These are phyloP conservation scores for Decapterus maruadsi DNA, from an alignment of 2,797 vertebrate genomes.

Conservation along the genomic window DNA sequence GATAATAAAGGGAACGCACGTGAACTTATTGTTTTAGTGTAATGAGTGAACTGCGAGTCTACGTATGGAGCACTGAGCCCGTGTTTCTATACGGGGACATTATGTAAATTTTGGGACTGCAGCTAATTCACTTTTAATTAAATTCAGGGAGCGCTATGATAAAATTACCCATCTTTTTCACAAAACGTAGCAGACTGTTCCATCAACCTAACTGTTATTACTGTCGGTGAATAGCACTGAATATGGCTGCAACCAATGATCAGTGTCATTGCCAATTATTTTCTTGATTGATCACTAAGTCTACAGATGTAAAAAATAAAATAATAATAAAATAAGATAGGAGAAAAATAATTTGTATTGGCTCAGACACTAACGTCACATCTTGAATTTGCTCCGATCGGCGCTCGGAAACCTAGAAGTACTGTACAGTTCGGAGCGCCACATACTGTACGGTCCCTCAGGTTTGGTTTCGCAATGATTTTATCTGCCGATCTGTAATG, in stretches of 20 bases:
- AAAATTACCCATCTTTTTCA: slow-evolving; percentile 33
- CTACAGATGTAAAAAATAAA: not conserved
- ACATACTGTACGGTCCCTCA: not conserved
- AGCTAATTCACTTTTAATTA: slow-evolving; percentile 58
- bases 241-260: not conserved
- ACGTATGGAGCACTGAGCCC: slow-evolving; percentile 18
- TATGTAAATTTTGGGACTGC: slow-evolving; percentile 50
- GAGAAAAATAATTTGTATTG: no score
- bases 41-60: slow-evolving; percentile 48
- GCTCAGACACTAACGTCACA: not conserved
- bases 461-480: not conserved
- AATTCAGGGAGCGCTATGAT: slow-evolving; percentile 36
- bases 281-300: not conserved
- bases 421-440: not conserved
- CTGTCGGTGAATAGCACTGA: not conserved
- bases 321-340: not conserved
- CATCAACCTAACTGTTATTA: slow-evolving; percentile 1
- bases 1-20: slow-evolving; percentile 55
- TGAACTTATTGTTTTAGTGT: slow-evolving; percentile 53
- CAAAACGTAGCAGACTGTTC: slow-evolving; percentile 9
- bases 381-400: not conserved
- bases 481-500: not conserved
- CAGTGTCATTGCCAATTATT: not conserved
- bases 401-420: not conserved
- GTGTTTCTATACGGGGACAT: slow-evolving; percentile 30